Percentiles rank a stretch among this genome's conserved stretches.
phyloP scores from a whole-genome alignment of 2,888 invertebrate species.

The Adelphocoris suturalis region DNA sequence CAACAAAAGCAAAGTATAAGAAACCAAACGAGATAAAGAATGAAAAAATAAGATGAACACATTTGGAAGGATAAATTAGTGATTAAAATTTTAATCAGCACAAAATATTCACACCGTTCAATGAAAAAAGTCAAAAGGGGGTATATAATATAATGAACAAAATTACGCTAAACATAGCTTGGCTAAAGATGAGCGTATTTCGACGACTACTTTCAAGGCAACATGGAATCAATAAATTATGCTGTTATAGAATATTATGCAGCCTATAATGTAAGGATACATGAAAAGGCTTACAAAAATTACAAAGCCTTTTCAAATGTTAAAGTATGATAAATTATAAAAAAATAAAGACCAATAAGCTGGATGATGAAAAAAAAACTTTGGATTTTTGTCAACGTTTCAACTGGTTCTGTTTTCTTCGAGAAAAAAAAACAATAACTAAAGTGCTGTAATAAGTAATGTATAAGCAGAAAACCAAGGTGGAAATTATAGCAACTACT shows the following conservation, averaged over 20 bases:
- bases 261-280: conserved; percentile 6
- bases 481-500: conserved; percentile 65
- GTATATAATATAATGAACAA: too few relatives aligned
- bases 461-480: conserved; percentile 52
- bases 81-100: background rate
- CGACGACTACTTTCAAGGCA: conserved; percentile 26
- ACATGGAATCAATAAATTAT: conserved; percentile 22
- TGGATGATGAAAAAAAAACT: background rate
- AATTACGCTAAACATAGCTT: conserved; percentile 23
- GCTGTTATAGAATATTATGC: conserved; percentile 11
- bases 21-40: too few relatives aligned
- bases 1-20: background rate
- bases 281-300: background rate
- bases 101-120: background rate
- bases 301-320: background rate
- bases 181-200: conserved; percentile 27
- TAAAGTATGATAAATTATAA: background rate
- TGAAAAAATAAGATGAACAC: background rate
- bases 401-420: background rate
- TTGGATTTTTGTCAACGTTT: background rate
- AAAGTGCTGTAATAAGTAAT: conserved; percentile 54
- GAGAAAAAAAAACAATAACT: conserved; percentile 39
- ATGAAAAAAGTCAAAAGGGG: background rate
- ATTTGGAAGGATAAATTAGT: background rate
- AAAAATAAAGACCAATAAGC: conserved; percentile 34